Conservation (phyloP, 2,888 invertebrate species). For the Callosobruchus maculatus region DNA sequence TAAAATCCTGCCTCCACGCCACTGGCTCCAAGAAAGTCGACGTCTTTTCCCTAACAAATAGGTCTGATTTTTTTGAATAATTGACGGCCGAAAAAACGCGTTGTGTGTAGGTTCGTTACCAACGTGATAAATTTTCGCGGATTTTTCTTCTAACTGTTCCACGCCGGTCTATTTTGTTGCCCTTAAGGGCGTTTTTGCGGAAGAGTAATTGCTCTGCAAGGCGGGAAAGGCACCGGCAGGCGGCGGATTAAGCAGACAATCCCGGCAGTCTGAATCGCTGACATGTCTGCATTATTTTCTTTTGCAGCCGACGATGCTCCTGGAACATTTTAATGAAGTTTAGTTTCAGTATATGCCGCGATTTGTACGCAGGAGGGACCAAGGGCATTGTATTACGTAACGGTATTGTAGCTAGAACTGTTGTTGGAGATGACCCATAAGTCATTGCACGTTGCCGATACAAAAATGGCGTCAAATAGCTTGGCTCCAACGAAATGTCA, state of each 20-base stretch:
- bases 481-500: too few relatives aligned
- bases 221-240: not conserved
- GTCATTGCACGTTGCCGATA: too few relatives aligned
- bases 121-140: not conserved
- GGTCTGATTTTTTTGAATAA: not conserved
- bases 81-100: not conserved
- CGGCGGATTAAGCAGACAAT: not conserved
- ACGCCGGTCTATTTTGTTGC: not conserved
- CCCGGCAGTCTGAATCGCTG: not conserved
- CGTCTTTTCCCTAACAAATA: not conserved
- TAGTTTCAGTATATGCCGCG: not conserved
- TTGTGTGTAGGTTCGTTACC: not conserved
- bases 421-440: too few relatives aligned
- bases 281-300: not conserved
- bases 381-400: too few relatives aligned
- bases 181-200: not conserved
- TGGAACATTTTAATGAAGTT: not conserved
- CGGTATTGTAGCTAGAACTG: too few relatives aligned
- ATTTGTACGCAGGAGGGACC: too few relatives aligned
- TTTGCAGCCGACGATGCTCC: not conserved
- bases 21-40: not conserved
- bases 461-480: too few relatives aligned
- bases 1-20: too few relatives aligned
- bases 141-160: not conserved
- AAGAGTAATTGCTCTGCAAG: not conserved